Conservation (phyloP, 2,888 invertebrate species). For the Calliphora vomitoria region DNA sequence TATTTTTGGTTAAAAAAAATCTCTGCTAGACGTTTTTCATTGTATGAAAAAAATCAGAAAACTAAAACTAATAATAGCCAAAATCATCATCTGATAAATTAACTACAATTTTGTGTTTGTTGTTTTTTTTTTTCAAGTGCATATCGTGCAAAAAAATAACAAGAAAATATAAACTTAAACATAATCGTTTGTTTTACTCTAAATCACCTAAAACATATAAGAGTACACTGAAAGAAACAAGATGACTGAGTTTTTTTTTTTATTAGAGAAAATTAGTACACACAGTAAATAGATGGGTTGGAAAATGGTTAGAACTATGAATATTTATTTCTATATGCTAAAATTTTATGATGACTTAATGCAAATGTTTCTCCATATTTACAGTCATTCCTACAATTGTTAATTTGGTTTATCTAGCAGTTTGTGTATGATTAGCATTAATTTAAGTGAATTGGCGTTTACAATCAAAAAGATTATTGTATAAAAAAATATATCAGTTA, state of each 20-base stretch:
- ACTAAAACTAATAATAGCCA: constrained; percentile 13
- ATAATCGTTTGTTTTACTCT: constrained; percentile 80
- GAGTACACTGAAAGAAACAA: constrained; percentile 71
- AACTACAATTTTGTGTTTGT: constrained; percentile 39
- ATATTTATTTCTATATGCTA: too few species aligned
- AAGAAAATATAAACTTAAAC: constrained; percentile 22
- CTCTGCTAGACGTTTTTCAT: constrained; percentile 22
- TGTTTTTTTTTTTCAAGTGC: constrained; percentile 76
- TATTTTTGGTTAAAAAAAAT: constrained; percentile 24
- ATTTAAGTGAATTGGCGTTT: too few species aligned
- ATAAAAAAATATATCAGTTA: too few species aligned
- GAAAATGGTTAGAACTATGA: too few species aligned
- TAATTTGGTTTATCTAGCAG: too few species aligned
- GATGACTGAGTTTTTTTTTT: not conserved
- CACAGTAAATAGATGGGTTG: too few species aligned
- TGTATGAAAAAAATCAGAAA: constrained; percentile 16
- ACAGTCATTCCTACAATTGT: too few species aligned
- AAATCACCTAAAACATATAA: constrained; percentile 79
- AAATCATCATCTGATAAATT: constrained; percentile 56
- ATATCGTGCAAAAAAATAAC: constrained; percentile 74
- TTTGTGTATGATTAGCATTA: too few species aligned
- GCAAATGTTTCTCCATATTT: too few species aligned
- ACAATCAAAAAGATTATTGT: too few species aligned
- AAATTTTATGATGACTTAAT: too few species aligned
- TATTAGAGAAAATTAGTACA: too few species aligned